A percentile compares a stretch with the other conserved stretches of the same genome.
Conservation (phyloP, 1,140 invertebrate genomes). For the Arion vulgaris region DNA sequence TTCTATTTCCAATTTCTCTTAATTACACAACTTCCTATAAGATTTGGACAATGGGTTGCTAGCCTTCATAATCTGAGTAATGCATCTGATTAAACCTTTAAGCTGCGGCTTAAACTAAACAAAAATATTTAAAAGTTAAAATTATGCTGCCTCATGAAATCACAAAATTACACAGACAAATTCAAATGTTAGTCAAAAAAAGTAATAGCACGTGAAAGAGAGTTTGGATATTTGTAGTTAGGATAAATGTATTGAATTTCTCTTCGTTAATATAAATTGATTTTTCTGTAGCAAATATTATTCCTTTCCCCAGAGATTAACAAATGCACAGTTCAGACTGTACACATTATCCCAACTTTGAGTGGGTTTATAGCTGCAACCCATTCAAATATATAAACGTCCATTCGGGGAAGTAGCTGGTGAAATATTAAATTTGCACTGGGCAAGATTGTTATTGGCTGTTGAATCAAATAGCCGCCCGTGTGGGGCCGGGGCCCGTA, state of each 20-base stretch:
- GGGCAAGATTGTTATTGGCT: too few relatives aligned
- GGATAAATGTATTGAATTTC: constrained; percentile 13
- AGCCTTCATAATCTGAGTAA: neutral
- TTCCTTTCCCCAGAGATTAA: neutral
- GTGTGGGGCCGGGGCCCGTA: too few relatives aligned
- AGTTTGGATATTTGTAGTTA: neutral
- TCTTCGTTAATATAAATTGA: constrained; percentile 15
- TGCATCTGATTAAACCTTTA: neutral
- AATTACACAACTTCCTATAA: neutral
- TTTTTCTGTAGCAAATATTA: constrained; percentile 10
- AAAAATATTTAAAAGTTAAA: too few relatives aligned
- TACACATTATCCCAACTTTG: neutral
- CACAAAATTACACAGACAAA: constrained; percentile 11
- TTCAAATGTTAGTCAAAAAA: neutral
- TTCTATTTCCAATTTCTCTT: neutral
- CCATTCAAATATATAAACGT: too few relatives aligned
- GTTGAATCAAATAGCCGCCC: too few relatives aligned
- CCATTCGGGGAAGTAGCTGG: too few relatives aligned
- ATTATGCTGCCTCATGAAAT: neutral
- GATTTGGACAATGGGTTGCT: neutral
- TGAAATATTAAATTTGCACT: too few relatives aligned
- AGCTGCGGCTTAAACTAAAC: too few relatives aligned
- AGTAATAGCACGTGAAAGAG: neutral
- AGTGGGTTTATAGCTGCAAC: neutral
- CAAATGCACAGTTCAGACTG: neutral